Conservation (phyloP, 2,888 invertebrate species). For the Leptothorax acervorum region DNA sequence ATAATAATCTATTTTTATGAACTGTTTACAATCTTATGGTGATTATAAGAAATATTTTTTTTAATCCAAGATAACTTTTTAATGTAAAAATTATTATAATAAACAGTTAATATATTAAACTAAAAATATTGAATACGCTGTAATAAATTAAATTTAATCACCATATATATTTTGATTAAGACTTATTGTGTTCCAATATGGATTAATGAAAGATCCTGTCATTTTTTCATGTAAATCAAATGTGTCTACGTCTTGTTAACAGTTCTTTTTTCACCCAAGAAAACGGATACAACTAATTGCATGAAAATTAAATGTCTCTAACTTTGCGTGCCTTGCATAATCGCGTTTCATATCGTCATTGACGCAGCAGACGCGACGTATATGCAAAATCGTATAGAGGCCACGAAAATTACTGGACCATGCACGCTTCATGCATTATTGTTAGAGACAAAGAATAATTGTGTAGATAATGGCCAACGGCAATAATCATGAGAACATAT, state of each 20-base stretch:
- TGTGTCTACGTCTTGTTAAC: not conserved
- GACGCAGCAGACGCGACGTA: slow-evolving; percentile 31
- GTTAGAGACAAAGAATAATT: slow-evolving; percentile 64
- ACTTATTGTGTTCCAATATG: not conserved
- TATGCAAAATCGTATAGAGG: slow-evolving; percentile 65
- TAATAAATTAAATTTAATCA: not conserved
- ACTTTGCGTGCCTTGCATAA: slow-evolving; percentile 21
- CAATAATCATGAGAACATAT: slow-evolving; percentile 68
- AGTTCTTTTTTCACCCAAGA: not conserved
- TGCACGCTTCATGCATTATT: slow-evolving; percentile 56
- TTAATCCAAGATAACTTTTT: not conserved
- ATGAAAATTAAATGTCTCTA: slow-evolving; percentile 10
- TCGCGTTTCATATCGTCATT: slow-evolving; percentile 28
- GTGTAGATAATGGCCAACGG: slow-evolving; percentile 64
- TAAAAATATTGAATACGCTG: not conserved
- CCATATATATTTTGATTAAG: not conserved
- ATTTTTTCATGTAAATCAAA: not conserved
- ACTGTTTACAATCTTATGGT: slow-evolving; percentile 20
- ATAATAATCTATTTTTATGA: slow-evolving; percentile 53
- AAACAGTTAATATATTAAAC: not conserved
- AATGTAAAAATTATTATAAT: not conserved
- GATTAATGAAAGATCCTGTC: not conserved
- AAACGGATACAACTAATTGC: slow-evolving; percentile 21
- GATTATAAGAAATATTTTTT: not conserved
- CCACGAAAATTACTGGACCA: slow-evolving; percentile 72